phyloP scores from a whole-genome alignment of 2,888 invertebrate species.

The Stomorhina lunata region DNA sequence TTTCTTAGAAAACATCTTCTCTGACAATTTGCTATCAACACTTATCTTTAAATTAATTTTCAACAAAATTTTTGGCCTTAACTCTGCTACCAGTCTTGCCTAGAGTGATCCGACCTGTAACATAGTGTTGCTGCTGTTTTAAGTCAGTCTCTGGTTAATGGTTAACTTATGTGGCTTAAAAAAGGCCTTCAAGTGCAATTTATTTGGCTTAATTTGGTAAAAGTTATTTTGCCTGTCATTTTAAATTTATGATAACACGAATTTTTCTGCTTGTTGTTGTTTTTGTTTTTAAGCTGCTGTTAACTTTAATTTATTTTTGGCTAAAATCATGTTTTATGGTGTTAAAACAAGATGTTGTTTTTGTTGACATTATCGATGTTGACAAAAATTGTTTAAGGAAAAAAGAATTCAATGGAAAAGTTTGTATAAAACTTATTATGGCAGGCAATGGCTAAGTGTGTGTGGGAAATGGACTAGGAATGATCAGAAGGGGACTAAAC shows the following conservation, averaged over 20 bases:
- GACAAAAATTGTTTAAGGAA: slow-evolving; percentile 2
- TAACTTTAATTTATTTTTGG: slow-evolving; percentile 22
- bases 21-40: slow-evolving; percentile 9
- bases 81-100: slow-evolving; percentile 22
- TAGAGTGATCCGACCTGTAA: background rate
- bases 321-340: slow-evolving; percentile 62
- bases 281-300: slow-evolving; percentile 18
- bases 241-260: slow-evolving; percentile 63
- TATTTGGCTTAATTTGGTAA: slow-evolving; percentile 66
- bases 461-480: background rate
- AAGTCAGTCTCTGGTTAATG: background rate
- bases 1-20: background rate
- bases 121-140: background rate
- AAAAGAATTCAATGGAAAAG: slow-evolving; percentile 10
- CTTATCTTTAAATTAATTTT: background rate
- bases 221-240: slow-evolving; percentile 65
- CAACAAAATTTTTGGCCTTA: slow-evolving; percentile 5
- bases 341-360: slow-evolving; percentile 64
- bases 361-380: slow-evolving; percentile 62
- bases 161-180: slow-evolving; percentile 17
- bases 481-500: slow-evolving; percentile 4
- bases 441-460: no score
- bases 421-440: no score
- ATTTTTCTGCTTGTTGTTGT: slow-evolving; percentile 7
- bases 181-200: slow-evolving; percentile 63